Percentiles rank a stretch among this genome's conserved stretches.
Evolutionary conservation across 2,113 vertebrate genomes (phyloP).

Genomic region (Setophaga kirtlandii): DNA sequence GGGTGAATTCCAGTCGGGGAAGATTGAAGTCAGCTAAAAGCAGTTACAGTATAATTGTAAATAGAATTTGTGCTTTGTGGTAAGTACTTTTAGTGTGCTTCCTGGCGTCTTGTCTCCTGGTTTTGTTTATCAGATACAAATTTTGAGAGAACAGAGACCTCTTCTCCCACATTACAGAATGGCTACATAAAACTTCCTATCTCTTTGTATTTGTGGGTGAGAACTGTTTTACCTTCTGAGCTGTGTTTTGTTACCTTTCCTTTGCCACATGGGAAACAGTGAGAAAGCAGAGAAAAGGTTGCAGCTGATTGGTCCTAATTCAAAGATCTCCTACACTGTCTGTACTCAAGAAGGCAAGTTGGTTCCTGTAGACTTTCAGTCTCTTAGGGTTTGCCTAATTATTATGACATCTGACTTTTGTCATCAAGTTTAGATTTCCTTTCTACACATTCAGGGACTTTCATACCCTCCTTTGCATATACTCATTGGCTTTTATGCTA

Average conservation of each 20-base stretch:
- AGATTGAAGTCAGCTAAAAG: conserved; percentile 47
- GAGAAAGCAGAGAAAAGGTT: background rate
- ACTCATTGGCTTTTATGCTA: background rate
- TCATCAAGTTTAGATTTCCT: background rate
- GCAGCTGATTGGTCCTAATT: background rate
- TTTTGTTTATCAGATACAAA: background rate
- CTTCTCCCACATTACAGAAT: background rate
- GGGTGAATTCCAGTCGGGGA: conserved; percentile 42
- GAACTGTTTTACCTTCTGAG: background rate
- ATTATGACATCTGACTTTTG: background rate
- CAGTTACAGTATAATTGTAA: background rate
- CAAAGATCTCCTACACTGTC: background rate
- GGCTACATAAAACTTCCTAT: background rate
- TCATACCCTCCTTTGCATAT: background rate
- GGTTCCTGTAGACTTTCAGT: background rate
- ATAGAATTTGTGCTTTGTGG: conserved; percentile 19
- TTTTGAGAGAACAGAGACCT: background rate
- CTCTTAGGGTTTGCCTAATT: background rate
- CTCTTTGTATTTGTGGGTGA: background rate
- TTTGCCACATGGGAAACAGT: background rate
- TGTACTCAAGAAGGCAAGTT: background rate
- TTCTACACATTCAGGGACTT: background rate
- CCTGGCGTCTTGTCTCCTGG: background rate
- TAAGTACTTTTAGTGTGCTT: background rate
- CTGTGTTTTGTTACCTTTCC: background rate